Evolutionary conservation across 2,113 vertebrate genomes (phyloP).

Genomic region (Seriola dumerili): DNA sequence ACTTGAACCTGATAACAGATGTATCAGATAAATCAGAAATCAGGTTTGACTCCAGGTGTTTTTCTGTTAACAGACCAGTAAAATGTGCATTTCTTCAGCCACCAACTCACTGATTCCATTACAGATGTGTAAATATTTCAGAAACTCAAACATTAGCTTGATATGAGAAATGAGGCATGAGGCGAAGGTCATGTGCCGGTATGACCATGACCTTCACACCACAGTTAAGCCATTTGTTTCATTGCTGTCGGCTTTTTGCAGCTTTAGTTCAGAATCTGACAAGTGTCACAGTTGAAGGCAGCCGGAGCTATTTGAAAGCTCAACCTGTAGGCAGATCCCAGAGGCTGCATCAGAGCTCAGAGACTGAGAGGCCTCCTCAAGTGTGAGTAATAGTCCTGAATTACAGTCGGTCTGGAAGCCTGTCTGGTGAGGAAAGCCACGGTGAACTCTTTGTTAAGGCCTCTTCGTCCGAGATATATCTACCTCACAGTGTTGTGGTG

Average conservation of each 20-base stretch:
- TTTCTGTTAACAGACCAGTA: too few species aligned
- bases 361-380: conserved; percentile 51
- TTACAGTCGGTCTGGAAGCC: conserved; percentile 53
- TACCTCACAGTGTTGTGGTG: not conserved
- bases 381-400: conserved; percentile 66
- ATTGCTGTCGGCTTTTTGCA: conserved; percentile 5
- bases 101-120: too few species aligned
- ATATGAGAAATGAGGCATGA: not conserved
- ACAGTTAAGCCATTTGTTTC: conserved; percentile 10
- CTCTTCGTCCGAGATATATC: not conserved
- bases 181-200: not conserved
- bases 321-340: conserved; percentile 67
- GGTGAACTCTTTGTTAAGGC: not conserved
- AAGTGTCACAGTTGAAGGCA: conserved; percentile 46
- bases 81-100: too few species aligned
- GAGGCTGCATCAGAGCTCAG: conserved; percentile 56
- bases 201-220: not conserved
- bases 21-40: too few species aligned
- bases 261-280: not conserved
- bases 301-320: conserved; percentile 46
- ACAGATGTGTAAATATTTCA: not conserved
- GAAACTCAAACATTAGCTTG: not conserved
- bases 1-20: too few species aligned
- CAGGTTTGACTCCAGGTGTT: too few species aligned
- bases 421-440: not conserved